Base-by-base conservation (phyloP, 2,888 invertebrate genomes). In the Bhutanitis thaidina region DNA sequence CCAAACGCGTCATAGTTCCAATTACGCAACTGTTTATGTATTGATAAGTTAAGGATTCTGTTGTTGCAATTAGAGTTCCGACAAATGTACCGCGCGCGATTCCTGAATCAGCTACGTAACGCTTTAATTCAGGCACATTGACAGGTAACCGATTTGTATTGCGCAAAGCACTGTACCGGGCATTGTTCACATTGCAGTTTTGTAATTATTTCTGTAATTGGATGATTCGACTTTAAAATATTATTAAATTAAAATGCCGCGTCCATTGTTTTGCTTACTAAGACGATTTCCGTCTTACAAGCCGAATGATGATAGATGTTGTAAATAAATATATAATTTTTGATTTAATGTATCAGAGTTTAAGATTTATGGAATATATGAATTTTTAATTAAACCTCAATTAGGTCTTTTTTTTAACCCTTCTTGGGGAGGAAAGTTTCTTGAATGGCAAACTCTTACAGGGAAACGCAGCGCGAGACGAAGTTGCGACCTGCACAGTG, bases 331-430 rank as follows among this genome's bases (percentile, higher is more conserved):
- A 58, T 55, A 55, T 54, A 58, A 71, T 70, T 68, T 65, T 70
- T 69, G 68, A 69, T 78, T 67, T 80, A 76, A 69, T 78, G 67
- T 80, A 76, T 76, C 77, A 74, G 65, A 71, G 63, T 72, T 67
- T 75, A 78, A 78, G 69, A 64, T 64, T 74, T 76, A 79, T 72
- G 76, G 78, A 81, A 82, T 77, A 77, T 71, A 76, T 74, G 72
- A 70, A 76, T 74, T 73, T 72, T 70, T 68, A 72, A 71, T 67
- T 77, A 32, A 40, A 37, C 8, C 34, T 30, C 8, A 45, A 10
- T 7, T 30, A 12, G n/a, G 27, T 43, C 40, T 56, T 56, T 53
- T 35, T 39, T 38, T 30, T 47, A 14, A 12, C 12, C 12, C 10
- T 34, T 10, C 34, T n/a, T 4, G n/a, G n/a, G n/a, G n/a, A n/a